phyloP scores from a whole-genome alignment of 2,888 invertebrate genomes.

The Steinernema carpocapsae region DNA sequence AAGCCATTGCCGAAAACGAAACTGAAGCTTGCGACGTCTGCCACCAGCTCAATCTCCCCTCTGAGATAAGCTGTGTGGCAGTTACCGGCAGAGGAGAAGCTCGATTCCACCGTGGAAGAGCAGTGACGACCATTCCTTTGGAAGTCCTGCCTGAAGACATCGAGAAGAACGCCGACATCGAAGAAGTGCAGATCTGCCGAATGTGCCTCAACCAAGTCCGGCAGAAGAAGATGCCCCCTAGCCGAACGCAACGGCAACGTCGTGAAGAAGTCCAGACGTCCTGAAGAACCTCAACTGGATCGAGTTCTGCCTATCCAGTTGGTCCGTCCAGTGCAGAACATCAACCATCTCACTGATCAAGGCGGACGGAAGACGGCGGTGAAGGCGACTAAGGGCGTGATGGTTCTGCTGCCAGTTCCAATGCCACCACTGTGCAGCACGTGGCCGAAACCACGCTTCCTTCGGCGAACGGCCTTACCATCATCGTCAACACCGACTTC shows the following conservation, averaged over 20 bases:
- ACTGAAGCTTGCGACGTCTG: background rate
- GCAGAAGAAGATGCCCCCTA: no score
- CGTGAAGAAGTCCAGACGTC: background rate
- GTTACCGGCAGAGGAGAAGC: background rate
- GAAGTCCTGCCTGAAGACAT: background rate
- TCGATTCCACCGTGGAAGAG: background rate
- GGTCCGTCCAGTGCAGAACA: background rate
- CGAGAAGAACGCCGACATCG: background rate
- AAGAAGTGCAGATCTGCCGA: background rate
- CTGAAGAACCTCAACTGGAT: background rate
- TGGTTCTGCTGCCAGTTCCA: slow-evolving; percentile 13
- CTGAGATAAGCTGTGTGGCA: background rate
- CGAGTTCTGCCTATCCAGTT: background rate
- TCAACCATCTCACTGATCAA: background rate
- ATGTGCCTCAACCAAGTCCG: no score
- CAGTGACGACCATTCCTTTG: background rate
- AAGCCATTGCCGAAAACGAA: background rate
- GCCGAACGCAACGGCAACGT: no score
- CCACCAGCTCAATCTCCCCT: background rate
- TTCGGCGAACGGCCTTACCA: background rate
- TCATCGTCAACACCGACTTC: background rate
- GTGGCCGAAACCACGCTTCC: slow-evolving; percentile 16
- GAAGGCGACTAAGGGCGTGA: background rate
- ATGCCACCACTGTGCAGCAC: background rate
- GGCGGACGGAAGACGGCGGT: background rate